These are phyloP conservation scores for Oryctes rhinoceros DNA, from an alignment of 1,140 invertebrate species.

Conservation along the genomic window DNA sequence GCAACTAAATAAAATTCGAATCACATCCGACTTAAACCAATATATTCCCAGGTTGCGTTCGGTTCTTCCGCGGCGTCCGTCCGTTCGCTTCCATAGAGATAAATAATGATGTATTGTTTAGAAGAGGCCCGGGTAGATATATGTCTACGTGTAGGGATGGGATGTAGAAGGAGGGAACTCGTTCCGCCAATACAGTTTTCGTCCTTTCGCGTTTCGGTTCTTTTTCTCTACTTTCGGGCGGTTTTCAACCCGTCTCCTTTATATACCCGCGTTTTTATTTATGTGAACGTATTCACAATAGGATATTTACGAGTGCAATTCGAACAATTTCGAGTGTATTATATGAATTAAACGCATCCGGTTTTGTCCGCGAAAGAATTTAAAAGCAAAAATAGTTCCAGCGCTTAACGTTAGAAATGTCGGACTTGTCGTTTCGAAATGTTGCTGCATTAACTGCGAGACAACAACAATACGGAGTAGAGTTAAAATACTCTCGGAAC, in stretches of 20 bases:
- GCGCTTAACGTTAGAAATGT: too few species aligned
- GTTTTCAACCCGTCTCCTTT: neutral
- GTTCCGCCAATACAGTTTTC: slow-evolving; percentile 19
- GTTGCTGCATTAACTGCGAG: too few species aligned
- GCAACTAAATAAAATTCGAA: slow-evolving; percentile 41
- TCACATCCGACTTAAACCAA: slow-evolving; percentile 41
- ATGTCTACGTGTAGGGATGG: neutral
- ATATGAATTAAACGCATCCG: neutral
- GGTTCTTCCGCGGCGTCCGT: neutral
- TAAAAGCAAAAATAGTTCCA: too few species aligned
- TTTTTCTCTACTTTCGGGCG: slow-evolving; percentile 20
- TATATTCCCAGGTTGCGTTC: slow-evolving; percentile 40
- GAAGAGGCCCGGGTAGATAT: slow-evolving; percentile 29
- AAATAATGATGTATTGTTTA: slow-evolving; percentile 42
- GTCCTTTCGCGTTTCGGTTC: neutral
- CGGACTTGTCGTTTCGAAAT: too few species aligned
- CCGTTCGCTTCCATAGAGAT: slow-evolving; percentile 34
- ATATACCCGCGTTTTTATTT: slow-evolving; percentile 19
- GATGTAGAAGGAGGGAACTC: neutral
- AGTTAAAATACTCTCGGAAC: too few species aligned
- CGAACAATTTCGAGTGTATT: slow-evolving; percentile 11
- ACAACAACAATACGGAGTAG: too few species aligned
- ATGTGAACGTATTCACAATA: slow-evolving; percentile 30
- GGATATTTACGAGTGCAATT: slow-evolving; percentile 11
- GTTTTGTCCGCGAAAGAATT: neutral